These are phyloP conservation scores for Arctocebus calabarensis DNA, from an alignment of 2,797 vertebrate species.

Conservation along the genomic window DNA sequence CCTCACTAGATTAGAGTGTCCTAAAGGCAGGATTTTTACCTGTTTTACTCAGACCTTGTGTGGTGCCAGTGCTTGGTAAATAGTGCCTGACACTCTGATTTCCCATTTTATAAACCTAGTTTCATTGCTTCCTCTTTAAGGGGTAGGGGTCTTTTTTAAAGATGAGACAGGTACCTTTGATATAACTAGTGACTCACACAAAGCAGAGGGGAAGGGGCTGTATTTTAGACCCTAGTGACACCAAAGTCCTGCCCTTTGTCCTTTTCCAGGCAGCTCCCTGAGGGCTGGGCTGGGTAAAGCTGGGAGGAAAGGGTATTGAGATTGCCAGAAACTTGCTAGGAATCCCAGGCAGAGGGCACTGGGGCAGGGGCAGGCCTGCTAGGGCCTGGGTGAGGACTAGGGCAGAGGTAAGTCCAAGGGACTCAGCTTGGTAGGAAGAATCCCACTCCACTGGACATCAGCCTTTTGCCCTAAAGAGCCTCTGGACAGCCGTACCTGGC, in stretches of 20 bases:
- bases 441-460: neutral
- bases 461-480: conserved; percentile 38
- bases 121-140: neutral
- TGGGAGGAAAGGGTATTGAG: neutral
- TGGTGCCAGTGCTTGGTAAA: neutral
- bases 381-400: conserved; percentile 22
- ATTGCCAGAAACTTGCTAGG: conserved; percentile 47
- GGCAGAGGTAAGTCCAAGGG: conserved; percentile 52
- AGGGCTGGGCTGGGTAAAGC: neutral
- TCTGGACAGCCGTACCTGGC: neutral
- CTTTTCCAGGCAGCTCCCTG: neutral
- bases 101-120: neutral
- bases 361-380: conserved; percentile 38
- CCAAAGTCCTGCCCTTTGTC: neutral
- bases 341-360: conserved; percentile 74
- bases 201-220: neutral
- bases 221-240: neutral
- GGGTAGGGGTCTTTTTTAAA: neutral
- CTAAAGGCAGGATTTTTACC: neutral
- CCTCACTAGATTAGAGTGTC: neutral
- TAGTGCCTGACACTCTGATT: neutral
- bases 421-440: neutral
- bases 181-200: neutral
- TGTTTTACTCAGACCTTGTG: neutral
- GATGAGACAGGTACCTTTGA: neutral